These are phyloP conservation scores for Cherax quadricarinatus DNA, from an alignment of 1,140 invertebrate species.

Conservation along the genomic window DNA sequence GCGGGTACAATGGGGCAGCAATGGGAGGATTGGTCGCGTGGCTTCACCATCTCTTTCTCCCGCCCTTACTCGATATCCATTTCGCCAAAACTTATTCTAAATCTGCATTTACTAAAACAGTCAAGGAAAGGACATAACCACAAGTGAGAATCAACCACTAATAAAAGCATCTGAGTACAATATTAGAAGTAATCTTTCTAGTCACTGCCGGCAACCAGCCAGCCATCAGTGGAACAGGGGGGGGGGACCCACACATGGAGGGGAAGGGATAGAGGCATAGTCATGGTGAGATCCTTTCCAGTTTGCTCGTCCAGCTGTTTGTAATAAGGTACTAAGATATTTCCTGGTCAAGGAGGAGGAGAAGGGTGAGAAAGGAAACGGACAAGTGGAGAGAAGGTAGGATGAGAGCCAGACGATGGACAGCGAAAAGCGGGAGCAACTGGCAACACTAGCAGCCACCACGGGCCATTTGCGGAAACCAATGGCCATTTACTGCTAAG, in stretches of 20 bases:
- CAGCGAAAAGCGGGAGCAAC: conserved; percentile 22
- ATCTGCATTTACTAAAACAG: not conserved
- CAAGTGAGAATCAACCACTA: not conserved
- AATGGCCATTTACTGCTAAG: conserved; percentile 65
- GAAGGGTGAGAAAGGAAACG: not conserved
- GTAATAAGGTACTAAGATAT: not conserved
- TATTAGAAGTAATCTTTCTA: not conserved
- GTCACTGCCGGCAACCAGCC: conserved; percentile 33
- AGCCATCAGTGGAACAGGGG: not conserved
- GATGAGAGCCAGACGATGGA: not conserved
- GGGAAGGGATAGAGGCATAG: conserved; percentile 9
- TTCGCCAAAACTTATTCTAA: not conserved
- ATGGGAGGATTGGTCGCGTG: conserved; percentile 62
- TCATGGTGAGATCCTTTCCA: conserved; percentile 26
- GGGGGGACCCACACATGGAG: conserved; percentile 14
- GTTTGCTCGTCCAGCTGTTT: conserved; percentile 17
- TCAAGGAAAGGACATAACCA: not conserved
- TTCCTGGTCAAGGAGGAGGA: not conserved
- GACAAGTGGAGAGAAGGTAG: not conserved
- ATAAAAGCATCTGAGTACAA: not conserved
- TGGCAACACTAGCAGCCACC: conserved; percentile 45
- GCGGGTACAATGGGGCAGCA: conserved; percentile 51
- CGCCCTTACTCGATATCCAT: not conserved
- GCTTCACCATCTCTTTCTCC: conserved; percentile 20
- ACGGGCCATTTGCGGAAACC: conserved; percentile 62